phyloP scores from a whole-genome alignment of 2,888 invertebrate genomes.

The Amphipyra tragopoginis region DNA sequence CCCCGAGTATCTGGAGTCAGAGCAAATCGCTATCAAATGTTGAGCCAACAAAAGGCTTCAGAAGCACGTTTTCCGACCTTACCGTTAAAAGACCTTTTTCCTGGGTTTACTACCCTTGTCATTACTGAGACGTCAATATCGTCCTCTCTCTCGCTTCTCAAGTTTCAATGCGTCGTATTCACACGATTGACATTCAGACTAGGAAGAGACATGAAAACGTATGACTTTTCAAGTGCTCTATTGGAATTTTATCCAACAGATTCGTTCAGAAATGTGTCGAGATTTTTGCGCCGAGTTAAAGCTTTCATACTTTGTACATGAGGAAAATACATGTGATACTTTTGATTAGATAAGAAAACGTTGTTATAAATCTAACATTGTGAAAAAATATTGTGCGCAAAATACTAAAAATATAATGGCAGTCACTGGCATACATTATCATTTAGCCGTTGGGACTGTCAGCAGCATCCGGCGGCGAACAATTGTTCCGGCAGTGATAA shows the following conservation, averaged over 20 bases:
- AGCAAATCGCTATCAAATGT: conserved; percentile 46
- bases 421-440: conserved; percentile 55
- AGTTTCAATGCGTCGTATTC: conserved; percentile 12
- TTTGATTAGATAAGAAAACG: too few relatives aligned
- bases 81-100: conserved; percentile 33
- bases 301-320: background rate
- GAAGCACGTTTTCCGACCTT: conserved; percentile 36
- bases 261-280: conserved; percentile 10
- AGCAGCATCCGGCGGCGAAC: conserved; percentile 57
- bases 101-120: conserved; percentile 41
- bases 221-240: conserved; percentile 1
- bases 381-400: conserved; percentile 37
- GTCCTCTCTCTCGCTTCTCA: conserved; percentile 9
- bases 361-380: background rate
- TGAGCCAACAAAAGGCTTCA: conserved; percentile 50
- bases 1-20: conserved; percentile 33
- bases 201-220: background rate
- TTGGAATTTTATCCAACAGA: conserved; percentile 13
- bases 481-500: conserved; percentile 65
- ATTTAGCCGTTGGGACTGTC: conserved; percentile 55
- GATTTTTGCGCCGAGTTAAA: conserved; percentile 8
- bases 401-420: conserved; percentile 37
- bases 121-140: conserved; percentile 43
- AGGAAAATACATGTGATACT: too few relatives aligned
- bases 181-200: conserved; percentile 17